These are phyloP conservation scores for Otus sunia DNA, from an alignment of 2,113 vertebrate species.

Conservation along the genomic window DNA sequence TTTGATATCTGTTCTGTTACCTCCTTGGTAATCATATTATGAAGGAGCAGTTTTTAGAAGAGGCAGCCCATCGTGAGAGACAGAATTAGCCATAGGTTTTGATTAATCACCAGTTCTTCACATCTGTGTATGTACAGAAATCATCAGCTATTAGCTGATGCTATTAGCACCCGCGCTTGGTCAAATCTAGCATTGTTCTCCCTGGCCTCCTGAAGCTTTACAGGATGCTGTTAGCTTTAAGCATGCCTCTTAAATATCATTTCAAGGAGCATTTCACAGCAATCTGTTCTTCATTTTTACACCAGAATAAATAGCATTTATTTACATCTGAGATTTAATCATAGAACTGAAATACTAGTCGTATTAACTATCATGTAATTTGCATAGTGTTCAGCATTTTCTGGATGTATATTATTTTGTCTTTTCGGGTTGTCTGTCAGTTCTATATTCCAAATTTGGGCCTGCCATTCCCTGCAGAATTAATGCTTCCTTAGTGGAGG, in stretches of 20 bases:
- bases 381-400: background rate
- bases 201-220: background rate
- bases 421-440: background rate
- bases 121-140: background rate
- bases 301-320: background rate
- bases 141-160: background rate
- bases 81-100: background rate
- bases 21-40: background rate
- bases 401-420: background rate
- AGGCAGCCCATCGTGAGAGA: background rate
- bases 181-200: background rate
- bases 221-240: background rate
- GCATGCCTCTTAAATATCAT: background rate
- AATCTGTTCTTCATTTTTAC: background rate
- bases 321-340: background rate
- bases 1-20: background rate
- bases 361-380: background rate
- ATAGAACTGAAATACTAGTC: background rate
- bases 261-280: background rate
- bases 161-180: background rate
- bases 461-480: background rate
- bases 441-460: background rate
- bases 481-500: background rate
- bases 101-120: background rate
- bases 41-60: background rate